phyloP scores from a whole-genome alignment of 2,888 invertebrate species.

The Drosophila macrospina region DNA sequence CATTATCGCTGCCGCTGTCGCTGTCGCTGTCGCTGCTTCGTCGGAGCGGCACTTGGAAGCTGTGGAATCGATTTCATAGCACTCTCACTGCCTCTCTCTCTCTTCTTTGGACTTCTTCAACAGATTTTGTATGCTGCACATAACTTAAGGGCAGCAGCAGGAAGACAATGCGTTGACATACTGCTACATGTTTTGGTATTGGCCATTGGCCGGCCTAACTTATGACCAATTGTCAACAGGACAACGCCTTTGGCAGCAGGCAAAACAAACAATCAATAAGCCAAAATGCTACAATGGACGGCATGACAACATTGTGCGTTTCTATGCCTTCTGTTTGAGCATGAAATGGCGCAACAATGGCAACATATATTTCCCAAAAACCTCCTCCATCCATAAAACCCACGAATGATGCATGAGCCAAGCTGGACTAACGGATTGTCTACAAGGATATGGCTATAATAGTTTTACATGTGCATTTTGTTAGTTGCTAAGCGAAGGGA shows the following conservation, averaged over 20 bases:
- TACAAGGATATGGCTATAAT: conserved; percentile 21
- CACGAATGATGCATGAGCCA: conserved; percentile 63
- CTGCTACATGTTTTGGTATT: conserved; percentile 55
- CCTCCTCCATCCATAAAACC: conserved; percentile 59
- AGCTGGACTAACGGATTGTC: conserved; percentile 57
- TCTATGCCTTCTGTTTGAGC: conserved; percentile 55
- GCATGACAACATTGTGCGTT: conserved; percentile 66
- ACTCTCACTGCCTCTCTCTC: conserved; percentile 27
- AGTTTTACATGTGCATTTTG: conserved; percentile 11
- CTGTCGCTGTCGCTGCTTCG: conserved; percentile 11
- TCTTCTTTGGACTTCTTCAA: conserved; percentile 14
- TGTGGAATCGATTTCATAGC: conserved; percentile 59
- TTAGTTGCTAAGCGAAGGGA: too few species aligned
- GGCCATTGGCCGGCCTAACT: conserved; percentile 54
- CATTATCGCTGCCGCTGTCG: conserved; percentile 57
- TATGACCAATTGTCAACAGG: conserved; percentile 72
- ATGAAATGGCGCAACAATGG: conserved; percentile 72
- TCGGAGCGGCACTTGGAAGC: conserved; percentile 35
- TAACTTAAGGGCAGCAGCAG: conserved; percentile 45
- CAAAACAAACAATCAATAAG: conserved; percentile 77
- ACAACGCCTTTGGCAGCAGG: conserved; percentile 57
- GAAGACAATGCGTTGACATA: conserved; percentile 71
- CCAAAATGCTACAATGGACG: conserved; percentile 55
- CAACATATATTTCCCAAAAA: conserved; percentile 67
- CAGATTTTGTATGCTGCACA: conserved; percentile 44